Percentiles rank a stretch among this genome's conserved stretches.
These are phyloP conservation scores for Muricea muricata DNA, from an alignment of 92 coral and sea anemone species.

Conservation along the genomic window DNA sequence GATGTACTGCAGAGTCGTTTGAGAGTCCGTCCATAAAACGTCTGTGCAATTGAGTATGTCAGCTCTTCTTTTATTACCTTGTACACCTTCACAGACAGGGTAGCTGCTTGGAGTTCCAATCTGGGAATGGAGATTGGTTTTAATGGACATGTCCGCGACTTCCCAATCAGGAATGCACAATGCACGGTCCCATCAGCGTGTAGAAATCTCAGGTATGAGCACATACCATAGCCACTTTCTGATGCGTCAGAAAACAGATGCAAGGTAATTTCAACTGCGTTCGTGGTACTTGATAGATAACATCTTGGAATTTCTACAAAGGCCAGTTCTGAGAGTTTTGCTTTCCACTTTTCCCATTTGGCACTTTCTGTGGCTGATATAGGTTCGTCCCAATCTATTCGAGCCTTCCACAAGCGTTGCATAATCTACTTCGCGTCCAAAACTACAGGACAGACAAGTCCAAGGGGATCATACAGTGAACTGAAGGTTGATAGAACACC, in stretches of 20 bases:
- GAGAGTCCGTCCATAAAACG: slow-evolving; percentile 50
- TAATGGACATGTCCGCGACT: slow-evolving; percentile 51
- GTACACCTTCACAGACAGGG: slow-evolving; percentile 70
- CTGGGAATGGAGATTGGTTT: slow-evolving; percentile 60
- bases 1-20: slow-evolving; percentile 48
- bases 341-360: slow-evolving; percentile 54
- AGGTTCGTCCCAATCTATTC: slow-evolving; percentile 55
- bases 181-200: slow-evolving; percentile 34
- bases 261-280: slow-evolving; percentile 33
- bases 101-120: slow-evolving; percentile 58
- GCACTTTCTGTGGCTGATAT: slow-evolving; percentile 20
- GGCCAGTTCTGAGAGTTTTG: slow-evolving; percentile 31
- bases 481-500: slow-evolving; percentile 61
- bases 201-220: slow-evolving; percentile 48
- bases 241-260: slow-evolving; percentile 61
- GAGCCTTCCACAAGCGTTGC: slow-evolving; percentile 55
- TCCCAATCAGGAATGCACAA: slow-evolving; percentile 56
- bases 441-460: slow-evolving; percentile 58
- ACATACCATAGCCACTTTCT: slow-evolving; percentile 58
- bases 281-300: neutral
- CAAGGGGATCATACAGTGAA: slow-evolving; percentile 56
- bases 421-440: slow-evolving; percentile 63
- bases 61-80: slow-evolving; percentile 59
- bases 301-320: slow-evolving; percentile 55
- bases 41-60: slow-evolving; percentile 25